A percentile compares a stretch with the other conserved stretches of the same genome.
phyloP scores from a whole-genome alignment of 2,113 vertebrate species.

The Heteronetta atricapilla region DNA sequence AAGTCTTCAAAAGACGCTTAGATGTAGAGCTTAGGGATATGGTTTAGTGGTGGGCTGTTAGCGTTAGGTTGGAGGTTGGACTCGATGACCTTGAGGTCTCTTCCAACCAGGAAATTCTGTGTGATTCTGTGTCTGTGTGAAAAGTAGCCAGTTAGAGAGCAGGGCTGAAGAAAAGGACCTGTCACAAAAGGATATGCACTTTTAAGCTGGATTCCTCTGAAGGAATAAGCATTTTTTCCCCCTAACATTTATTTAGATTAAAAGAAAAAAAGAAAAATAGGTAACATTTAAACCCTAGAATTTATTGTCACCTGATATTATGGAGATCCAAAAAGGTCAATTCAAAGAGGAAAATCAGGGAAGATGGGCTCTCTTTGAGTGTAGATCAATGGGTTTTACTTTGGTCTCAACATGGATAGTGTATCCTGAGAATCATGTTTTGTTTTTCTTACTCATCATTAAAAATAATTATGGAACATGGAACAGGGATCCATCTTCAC shows the following conservation, averaged over 20 bases:
- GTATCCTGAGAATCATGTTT: not conserved
- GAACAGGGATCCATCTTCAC: accelerated
- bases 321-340: not conserved
- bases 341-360: not conserved
- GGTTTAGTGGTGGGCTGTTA: too few relatives aligned
- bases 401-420: not conserved
- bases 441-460: not conserved
- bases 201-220: not conserved
- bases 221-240: not conserved
- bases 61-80: too few relatives aligned
- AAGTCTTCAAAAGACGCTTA: too few relatives aligned
- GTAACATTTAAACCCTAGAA: not conserved
- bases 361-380: not conserved
- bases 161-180: not conserved
- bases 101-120: too few relatives aligned
- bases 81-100: too few relatives aligned
- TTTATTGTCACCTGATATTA: not conserved
- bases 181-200: accelerated
- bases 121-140: too few relatives aligned
- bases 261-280: too few relatives aligned
- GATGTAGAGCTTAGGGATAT: too few relatives aligned
- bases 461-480: not conserved
- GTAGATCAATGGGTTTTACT: not conserved
- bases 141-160: not conserved
- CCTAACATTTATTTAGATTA: not conserved